Percentiles rank a stretch among this genome's conserved stretches.
phyloP scores from a whole-genome alignment of 2,888 invertebrate genomes.

The Apamea monoglypha region DNA sequence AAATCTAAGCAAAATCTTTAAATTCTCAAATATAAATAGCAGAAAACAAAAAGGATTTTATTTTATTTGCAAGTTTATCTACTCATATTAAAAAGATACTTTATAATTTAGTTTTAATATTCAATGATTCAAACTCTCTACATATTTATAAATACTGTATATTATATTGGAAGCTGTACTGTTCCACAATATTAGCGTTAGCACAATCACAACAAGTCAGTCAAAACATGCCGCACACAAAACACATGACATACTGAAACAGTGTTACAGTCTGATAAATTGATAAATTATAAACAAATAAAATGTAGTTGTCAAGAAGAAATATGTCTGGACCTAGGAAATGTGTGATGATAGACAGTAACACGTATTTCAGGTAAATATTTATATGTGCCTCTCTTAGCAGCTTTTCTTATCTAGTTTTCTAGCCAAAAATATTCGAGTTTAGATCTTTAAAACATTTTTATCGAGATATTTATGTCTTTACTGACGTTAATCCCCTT shows the following conservation, averaged over 20 bases:
- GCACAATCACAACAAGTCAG: slow-evolving; percentile 61
- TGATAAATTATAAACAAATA: slow-evolving; percentile 16
- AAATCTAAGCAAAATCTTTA: slow-evolving; percentile 46
- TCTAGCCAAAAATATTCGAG: neutral
- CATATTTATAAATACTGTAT: slow-evolving; percentile 23
- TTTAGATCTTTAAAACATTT: neutral
- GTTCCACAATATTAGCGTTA: slow-evolving; percentile 53
- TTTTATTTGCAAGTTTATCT: slow-evolving; percentile 38
- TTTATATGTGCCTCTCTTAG: slow-evolving; percentile 71
- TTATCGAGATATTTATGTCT: neutral
- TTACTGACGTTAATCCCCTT: neutral
- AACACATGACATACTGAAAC: slow-evolving; percentile 57
- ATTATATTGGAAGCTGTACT: slow-evolving; percentile 49
- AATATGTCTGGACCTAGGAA: slow-evolving; percentile 20
- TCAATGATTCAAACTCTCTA: slow-evolving; percentile 46
- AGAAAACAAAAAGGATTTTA: slow-evolving; percentile 33
- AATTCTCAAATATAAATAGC: slow-evolving; percentile 37
- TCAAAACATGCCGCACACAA: slow-evolving; percentile 65
- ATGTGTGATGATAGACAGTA: slow-evolving; percentile 52
- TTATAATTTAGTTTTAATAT: slow-evolving; percentile 21
- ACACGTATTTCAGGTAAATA: slow-evolving; percentile 67
- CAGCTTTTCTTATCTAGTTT: slow-evolving; percentile 56
- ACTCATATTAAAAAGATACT: slow-evolving; percentile 32
- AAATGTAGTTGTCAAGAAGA: slow-evolving; percentile 1
- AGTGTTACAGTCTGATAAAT: slow-evolving; percentile 58